Conservation (phyloP, 2,113 vertebrate species). For the Xerus inauris region DNA sequence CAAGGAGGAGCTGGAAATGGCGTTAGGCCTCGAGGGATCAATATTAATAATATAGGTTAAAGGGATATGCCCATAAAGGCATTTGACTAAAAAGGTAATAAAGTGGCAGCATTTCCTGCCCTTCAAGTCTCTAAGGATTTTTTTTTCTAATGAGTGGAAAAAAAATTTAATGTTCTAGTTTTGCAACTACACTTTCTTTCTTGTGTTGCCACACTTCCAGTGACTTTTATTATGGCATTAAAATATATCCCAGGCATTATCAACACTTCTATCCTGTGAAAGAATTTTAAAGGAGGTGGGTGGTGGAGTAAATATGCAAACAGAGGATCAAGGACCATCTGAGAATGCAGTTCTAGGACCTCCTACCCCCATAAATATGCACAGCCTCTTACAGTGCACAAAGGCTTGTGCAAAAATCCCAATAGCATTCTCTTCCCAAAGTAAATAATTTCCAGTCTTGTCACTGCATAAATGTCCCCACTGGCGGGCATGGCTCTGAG, state of each 20-base stretch:
- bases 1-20: constrained; percentile 37
- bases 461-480: neutral
- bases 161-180: constrained; percentile 22
- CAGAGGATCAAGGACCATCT: constrained; percentile 4
- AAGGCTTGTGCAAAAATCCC: neutral
- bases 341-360: constrained; percentile 13
- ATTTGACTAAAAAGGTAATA: constrained; percentile 67
- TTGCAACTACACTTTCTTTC: constrained; percentile 45
- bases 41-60: constrained; percentile 57
- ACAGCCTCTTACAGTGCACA: neutral
- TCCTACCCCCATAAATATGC: neutral
- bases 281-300: constrained; percentile 30
- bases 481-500: neutral
- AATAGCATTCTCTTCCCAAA: neutral
- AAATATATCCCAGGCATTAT: constrained; percentile 70
- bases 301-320: neutral
- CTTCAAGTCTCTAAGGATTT: constrained; percentile 34
- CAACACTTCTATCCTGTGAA: constrained; percentile 8
- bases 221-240: constrained; percentile 68
- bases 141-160: constrained; percentile 72
- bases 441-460: constrained; percentile 58
- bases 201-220: constrained; percentile 37
- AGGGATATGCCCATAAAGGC: constrained; percentile 53
- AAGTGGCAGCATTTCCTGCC: constrained; percentile 63
- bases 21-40: neutral